phyloP scores from a whole-genome alignment of 30 jellyfish, hydroid and myxozoan species.

The Aurelia sp. region DNA sequence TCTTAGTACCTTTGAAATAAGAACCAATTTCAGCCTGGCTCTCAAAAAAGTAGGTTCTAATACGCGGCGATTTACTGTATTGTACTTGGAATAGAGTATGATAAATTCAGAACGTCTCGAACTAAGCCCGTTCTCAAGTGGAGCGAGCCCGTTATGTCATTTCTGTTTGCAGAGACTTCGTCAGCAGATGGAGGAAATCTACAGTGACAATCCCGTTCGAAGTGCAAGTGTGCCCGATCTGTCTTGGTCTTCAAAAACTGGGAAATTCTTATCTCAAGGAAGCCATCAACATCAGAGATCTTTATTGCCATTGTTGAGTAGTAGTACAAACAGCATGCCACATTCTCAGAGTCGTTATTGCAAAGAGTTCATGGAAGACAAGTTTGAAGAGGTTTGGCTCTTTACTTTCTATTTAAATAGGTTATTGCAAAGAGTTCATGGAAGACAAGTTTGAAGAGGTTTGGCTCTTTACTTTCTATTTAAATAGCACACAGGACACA shows the following conservation, averaged over 20 bases:
- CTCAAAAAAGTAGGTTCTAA: too few species aligned
- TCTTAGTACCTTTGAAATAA: too few species aligned
- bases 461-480: background rate
- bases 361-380: conserved; percentile 91
- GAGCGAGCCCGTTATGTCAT: too few species aligned
- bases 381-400: conserved; percentile 79
- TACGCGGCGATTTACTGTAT: too few species aligned
- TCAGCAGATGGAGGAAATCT: conserved; percentile 93
- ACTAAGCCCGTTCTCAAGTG: too few species aligned
- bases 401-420: too few species aligned
- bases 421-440: conserved; percentile 94
- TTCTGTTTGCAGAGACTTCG: conserved; percentile 68
- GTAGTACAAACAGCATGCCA: conserved; percentile 82
- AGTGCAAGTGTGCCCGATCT: conserved; percentile 43
- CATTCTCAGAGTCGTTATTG: conserved; percentile 94
- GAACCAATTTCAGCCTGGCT: too few species aligned
- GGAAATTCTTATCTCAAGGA: conserved; percentile 73
- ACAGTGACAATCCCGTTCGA: conserved; percentile 71
- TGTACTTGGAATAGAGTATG: too few species aligned
- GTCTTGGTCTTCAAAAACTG: conserved; percentile 63
- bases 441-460: conserved; percentile 91
- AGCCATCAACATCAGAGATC: conserved; percentile 91
- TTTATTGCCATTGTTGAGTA: conserved; percentile 69
- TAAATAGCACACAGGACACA: too few species aligned
- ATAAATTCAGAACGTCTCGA: too few species aligned